Base-by-base conservation (phyloP, 2,797 vertebrate species). In the Decapterus maruadsi region DNA sequence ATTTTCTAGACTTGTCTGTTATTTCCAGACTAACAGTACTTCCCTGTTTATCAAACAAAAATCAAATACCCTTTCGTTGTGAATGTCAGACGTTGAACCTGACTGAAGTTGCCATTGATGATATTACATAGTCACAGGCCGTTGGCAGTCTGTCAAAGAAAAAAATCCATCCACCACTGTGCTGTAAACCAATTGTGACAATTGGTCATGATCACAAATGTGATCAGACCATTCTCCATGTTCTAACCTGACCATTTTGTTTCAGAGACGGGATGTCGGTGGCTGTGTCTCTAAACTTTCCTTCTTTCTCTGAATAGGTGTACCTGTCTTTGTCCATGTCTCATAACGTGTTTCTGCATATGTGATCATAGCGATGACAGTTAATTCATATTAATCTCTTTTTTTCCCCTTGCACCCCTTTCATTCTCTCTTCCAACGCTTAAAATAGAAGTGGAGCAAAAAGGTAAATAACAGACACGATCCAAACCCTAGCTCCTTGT, bases 361-460 rank as follows among this genome's bases (percentile, higher is more conserved):
- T 95, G 91, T 98, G 93, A 94, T 94, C 97, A 91, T 96, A 96
- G 95, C 95, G 72, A 94, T 98, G 96, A 97, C 96, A 96, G 95
- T 97, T 97, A 96, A 99, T 98, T 97, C 98, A 97, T 98, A 97
- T 97, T 99, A 98, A 99, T 98, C 97, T 99, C 95, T 97, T 97
- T 98, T 96, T 95, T 90, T 82, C 95, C 96, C 94, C 97, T 97
- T 97, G 95, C 96, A 97, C 96, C 95, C 95, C 96, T 96, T 97
- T 97, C 97, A 95, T 96, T 97, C 98, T 99, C 95, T 97, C 98
- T 97, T 96, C 97, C 96, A 96, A 99, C 97, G 98, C 98, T 97
- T 98, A 99, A 99, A 99, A 99, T 99, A 99, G 98, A 99, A 99
- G 98, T 99, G 98, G 98, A 99, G 95, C 98, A 99, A 99, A 99